Conservation (phyloP, 1,140 invertebrate species). For the Drosophila albomicans region DNA sequence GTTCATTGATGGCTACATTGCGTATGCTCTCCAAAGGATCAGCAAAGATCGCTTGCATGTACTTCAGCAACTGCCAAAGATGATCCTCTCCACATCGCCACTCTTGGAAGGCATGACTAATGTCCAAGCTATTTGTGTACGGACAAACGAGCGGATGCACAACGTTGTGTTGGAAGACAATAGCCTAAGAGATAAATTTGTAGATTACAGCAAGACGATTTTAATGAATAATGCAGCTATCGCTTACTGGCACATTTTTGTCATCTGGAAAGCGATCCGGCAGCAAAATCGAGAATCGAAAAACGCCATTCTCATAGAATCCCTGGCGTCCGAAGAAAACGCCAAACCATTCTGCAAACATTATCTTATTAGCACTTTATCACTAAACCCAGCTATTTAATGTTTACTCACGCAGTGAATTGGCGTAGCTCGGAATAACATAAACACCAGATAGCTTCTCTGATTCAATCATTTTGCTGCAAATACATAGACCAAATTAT, state of each 20-base stretch:
- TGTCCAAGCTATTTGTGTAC: slow-evolving; percentile 90
- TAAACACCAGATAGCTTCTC: slow-evolving; percentile 95
- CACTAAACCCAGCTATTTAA: too few species aligned
- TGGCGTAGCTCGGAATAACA: slow-evolving; percentile 95
- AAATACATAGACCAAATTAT: slow-evolving; percentile 77
- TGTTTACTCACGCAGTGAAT: slow-evolving; percentile 87
- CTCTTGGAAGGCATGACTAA: slow-evolving; percentile 91
- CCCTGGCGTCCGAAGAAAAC: slow-evolving; percentile 96
- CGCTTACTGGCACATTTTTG: slow-evolving; percentile 88
- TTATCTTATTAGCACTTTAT: neutral
- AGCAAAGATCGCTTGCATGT: slow-evolving; percentile 91
- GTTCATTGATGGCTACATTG: slow-evolving; percentile 86
- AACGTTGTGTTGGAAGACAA: slow-evolving; percentile 93
- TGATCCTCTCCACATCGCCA: slow-evolving; percentile 94
- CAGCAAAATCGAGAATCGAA: slow-evolving; percentile 94
- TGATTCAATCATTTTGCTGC: slow-evolving; percentile 92
- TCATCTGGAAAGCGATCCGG: slow-evolving; percentile 95
- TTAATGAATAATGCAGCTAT: neutral
- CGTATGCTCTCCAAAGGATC: slow-evolving; percentile 62
- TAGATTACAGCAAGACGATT: neutral
- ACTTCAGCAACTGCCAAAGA: slow-evolving; percentile 95
- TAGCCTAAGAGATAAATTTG: slow-evolving; percentile 87
- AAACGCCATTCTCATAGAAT: slow-evolving; percentile 94
- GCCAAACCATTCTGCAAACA: slow-evolving; percentile 94
- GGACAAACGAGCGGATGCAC: slow-evolving; percentile 95